Evolutionary conservation across 2,797 vertebrate species (phyloP).

Genomic region (Fringilla coelebs): DNA sequence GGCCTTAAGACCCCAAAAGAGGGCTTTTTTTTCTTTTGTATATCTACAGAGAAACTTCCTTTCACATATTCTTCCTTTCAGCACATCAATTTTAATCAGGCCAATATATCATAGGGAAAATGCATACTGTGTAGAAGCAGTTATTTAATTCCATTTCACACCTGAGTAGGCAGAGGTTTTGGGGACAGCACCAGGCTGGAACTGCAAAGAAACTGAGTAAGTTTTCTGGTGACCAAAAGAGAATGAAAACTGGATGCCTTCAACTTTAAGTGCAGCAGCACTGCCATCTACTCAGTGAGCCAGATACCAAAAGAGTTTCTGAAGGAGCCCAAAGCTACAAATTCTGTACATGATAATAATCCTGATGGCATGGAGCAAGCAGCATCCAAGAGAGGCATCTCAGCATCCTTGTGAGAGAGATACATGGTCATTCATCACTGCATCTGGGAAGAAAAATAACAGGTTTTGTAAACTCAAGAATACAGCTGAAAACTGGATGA

Average conservation of each 20-base stretch:
- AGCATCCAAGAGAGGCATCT: neutral
- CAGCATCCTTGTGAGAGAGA: neutral
- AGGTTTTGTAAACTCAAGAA: neutral
- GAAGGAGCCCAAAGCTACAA: neutral
- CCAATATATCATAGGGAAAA: neutral
- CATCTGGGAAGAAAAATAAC: neutral
- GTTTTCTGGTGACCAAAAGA: neutral
- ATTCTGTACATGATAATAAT: neutral
- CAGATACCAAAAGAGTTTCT: neutral
- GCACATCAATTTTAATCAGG: neutral
- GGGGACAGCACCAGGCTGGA: neutral
- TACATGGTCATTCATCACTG: rapidly evolving
- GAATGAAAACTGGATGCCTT: neutral
- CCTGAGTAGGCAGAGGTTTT: neutral
- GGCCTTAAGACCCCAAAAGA: neutral
- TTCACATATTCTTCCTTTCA: neutral
- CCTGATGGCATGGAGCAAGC: neutral
- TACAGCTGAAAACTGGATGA: neutral
- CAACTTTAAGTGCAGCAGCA: neutral
- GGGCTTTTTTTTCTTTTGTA: neutral
- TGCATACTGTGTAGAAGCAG: neutral
- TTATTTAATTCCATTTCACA: neutral
- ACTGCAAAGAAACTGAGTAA: neutral
- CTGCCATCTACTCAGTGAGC: neutral
- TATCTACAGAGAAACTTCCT: neutral